Base-by-base conservation (phyloP, 2,113 vertebrate species). In the Hipposideros armiger region DNA sequence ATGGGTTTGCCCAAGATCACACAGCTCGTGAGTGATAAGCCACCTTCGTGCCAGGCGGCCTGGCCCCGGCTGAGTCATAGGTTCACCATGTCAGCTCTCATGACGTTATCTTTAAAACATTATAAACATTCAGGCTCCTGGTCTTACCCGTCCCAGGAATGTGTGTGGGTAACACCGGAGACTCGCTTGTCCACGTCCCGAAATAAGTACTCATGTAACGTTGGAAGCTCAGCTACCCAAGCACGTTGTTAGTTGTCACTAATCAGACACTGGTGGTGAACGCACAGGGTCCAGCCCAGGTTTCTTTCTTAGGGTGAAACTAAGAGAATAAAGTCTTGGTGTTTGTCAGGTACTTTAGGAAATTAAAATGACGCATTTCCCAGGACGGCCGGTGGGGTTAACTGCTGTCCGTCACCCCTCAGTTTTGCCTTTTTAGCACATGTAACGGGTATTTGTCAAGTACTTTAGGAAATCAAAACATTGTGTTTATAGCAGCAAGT, bases 71-170 rank as follows among this genome's bases (percentile, higher is more conserved):
- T n/a, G 13, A 7, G 8, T 20, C 13, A 1, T 11, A 50, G 52
- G 17, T 11, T 36, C 11, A 0, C 32, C 17, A 11, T 1, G 40
- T 24, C 1, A 3, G 11, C 78, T 52, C 28, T 56, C 26, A 3
- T 0, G 54, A 30, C 0, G 0, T 80, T 9, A 3, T 42, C 66
- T 26, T 58, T 5, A 15, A 1, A 6, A 3, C 52, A 1, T 0
- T 2, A 7, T 2, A 7, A 47, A 30, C 32, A 14, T 52, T 62
- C 67, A 17, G 30, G 45, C 20, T 42, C 28, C 0, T 6, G 0
- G 14, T 62, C 24, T 36, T 1, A 15, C 6, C 40, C 54, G 1
- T 58, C 16, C 3, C 16, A 22, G 54, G 42, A 1, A 1, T 10
- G 52, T 32, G 69, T 40, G 76, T 19, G 78, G 45, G 78, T 7